Percentiles rank a stretch among this genome's conserved stretches.
These are phyloP conservation scores for Dinomys branickii DNA, from an alignment of 2,113 vertebrate genomes.

Conservation along the genomic window DNA sequence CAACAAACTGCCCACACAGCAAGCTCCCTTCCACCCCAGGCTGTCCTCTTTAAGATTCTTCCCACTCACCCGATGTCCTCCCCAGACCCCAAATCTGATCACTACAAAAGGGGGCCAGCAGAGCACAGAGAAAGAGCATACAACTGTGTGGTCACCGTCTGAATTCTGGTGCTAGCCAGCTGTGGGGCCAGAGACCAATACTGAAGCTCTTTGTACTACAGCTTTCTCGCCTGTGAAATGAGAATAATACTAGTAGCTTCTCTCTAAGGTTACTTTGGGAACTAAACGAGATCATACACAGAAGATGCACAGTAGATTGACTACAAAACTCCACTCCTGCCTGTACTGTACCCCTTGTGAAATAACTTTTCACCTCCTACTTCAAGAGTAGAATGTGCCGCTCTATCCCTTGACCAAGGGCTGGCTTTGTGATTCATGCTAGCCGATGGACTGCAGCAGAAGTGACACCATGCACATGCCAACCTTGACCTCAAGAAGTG, in stretches of 20 bases:
- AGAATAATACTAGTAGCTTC: background rate
- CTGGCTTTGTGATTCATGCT: background rate
- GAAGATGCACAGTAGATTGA: background rate
- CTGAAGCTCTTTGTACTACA: background rate
- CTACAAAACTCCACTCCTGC: background rate
- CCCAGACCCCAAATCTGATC: background rate
- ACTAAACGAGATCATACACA: background rate
- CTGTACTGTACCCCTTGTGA: background rate
- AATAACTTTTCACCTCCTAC: background rate
- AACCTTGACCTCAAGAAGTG: conserved; percentile 11
- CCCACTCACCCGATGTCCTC: background rate
- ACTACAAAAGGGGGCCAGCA: background rate
- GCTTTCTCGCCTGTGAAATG: conserved; percentile 32
- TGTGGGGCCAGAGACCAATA: background rate
- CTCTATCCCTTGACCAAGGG: background rate
- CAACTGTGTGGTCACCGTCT: background rate
- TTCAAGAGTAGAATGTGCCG: conserved; percentile 25
- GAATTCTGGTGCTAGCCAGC: background rate
- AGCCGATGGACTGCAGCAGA: background rate
- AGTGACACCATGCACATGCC: background rate
- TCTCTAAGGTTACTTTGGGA: background rate
- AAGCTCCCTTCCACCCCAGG: background rate
- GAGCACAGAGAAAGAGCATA: background rate
- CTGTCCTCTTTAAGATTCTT: background rate
- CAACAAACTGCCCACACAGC: background rate